Percentiles rank a stretch among this genome's conserved stretches.
phyloP scores from a whole-genome alignment of 2,113 vertebrate genomes.

The Leptobrachium leishanense region DNA sequence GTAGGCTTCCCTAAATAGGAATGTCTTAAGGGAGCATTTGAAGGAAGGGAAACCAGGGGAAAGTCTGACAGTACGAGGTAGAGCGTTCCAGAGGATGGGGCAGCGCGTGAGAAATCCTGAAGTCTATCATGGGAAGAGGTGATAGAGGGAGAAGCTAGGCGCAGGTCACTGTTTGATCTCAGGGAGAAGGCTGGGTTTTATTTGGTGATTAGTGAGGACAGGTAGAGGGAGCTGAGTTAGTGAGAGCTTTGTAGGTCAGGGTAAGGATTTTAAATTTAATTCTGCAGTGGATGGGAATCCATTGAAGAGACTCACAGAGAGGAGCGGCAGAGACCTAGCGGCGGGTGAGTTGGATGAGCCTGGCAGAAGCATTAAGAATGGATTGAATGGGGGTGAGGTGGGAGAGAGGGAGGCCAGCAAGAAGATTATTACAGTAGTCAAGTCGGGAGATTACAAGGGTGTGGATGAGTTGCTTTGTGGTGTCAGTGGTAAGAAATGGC shows the following conservation, averaged over 20 bases:
- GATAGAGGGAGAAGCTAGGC: neutral
- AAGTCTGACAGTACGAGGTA: neutral
- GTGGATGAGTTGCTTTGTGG: no score
- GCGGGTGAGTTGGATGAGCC: neutral
- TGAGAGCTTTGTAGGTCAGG: neutral
- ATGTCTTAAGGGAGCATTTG: no score
- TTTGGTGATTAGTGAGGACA: neutral
- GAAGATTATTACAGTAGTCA: neutral
- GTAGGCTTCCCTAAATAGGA: no score
- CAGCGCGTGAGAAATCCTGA: neutral
- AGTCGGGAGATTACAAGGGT: neutral
- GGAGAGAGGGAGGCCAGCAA: neutral
- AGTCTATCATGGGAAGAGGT: neutral
- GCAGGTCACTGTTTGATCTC: neutral
- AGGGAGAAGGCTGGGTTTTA: neutral
- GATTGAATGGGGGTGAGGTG: neutral
- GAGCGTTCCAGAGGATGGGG: neutral
- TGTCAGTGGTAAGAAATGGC: no score
- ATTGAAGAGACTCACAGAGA: no score
- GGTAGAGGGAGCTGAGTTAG: neutral
- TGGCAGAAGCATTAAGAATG: no score
- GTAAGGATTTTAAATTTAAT: neutral
- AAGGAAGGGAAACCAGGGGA: neutral
- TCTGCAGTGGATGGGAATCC: neutral
- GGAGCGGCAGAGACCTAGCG: no score